Base-by-base conservation (phyloP, 2,888 invertebrate species). In the Mantis religiosa region DNA sequence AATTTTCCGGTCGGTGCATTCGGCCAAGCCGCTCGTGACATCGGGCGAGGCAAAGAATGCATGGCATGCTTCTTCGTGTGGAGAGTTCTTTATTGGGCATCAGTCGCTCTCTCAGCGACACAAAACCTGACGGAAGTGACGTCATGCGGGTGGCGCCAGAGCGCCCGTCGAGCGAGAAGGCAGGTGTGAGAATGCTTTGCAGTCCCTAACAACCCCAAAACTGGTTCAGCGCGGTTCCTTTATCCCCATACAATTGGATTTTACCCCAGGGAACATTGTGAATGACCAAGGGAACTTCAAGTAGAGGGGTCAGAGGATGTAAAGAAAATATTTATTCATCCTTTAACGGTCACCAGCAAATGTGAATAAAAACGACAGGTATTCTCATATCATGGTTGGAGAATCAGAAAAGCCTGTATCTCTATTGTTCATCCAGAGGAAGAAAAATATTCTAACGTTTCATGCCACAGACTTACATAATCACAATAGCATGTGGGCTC, bases 121-220 rank as follows among this genome's bases (percentile, higher is more conserved):
- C 84, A 34, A 84, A 28, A 71, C 54, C 54, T 28, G 71, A 28
- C 85, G 85, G 86, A 86, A 81, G 81, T 86, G 86, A 86, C 86
- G 86, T 86, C 86, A 86, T 81, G 20, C 86, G 86, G 81, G 28
- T 86, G 86, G 86, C 86, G 86, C 86, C 86, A 86, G 71, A 28
- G 54, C 54, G 54, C 54, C 54, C 54, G 54, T 71, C 54, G 54
- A 71, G 25, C 54, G 54, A 71, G 54, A 71, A 71, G 54, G 54
- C 54, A 71, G 54, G 54, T 71, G 54, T 71, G 54, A 71, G 54
- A 71, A 71, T 71, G 54, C 54, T 71, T 71, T 14, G 85, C 85
- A 71, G 27, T 85, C 71, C 85, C 27, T 71, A 20, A 54, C 47
- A 47, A 54, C 71, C 71, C 85, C 85, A 54, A 85, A 85, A 85